Evolutionary conservation across 2,888 invertebrate species (phyloP), one percentile per base, ranked within the genome.

Genomic region (Danaus chrysippus): DNA sequence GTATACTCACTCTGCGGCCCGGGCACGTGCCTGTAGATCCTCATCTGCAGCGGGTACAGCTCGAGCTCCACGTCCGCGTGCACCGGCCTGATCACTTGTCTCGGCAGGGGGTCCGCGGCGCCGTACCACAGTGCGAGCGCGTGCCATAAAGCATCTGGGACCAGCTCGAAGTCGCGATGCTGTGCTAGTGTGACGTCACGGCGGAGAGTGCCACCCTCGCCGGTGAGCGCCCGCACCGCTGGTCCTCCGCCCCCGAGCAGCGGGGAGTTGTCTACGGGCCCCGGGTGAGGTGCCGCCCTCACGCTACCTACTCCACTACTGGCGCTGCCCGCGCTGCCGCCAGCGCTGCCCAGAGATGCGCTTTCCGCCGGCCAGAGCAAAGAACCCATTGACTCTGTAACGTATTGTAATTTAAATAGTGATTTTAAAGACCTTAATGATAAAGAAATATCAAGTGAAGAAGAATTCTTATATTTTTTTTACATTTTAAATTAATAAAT

Each of bases 121-220:
- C 96, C 95, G 86, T 96, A 96, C 97, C 97, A 97, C 69, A 94
- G 93, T 66, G 95, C 94, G 12, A 98, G 83, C 0, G 97, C 97
- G 67, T 96, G 94, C 97, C 97, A 98, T 70, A 97, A 87, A 54
- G 95, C 94, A 76, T 96, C 96, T 1, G 97, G 97, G 57, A 97
- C 92, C 55, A 97, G 89, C 86, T 96, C 96, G 88, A 96, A 98
- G 91, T 98, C 97, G 63, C 95, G 92, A 70, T 94, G 94, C 78
- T 95, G 94, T n/a, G 93, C 93, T 63, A 97, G 87, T 46, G 95
- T 93, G 34, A 93, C 92, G 83, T 95, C 95, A 46, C 93, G 92
- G 68, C 95, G 95, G 66, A 98, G 88, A 74, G 95, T 93, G 0
- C 97, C 97, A 68, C 97, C 97, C 91, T 98, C 98, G 59, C 96